phyloP scores from a whole-genome alignment of 2,888 invertebrate genomes.

The Brachyptera putata region DNA sequence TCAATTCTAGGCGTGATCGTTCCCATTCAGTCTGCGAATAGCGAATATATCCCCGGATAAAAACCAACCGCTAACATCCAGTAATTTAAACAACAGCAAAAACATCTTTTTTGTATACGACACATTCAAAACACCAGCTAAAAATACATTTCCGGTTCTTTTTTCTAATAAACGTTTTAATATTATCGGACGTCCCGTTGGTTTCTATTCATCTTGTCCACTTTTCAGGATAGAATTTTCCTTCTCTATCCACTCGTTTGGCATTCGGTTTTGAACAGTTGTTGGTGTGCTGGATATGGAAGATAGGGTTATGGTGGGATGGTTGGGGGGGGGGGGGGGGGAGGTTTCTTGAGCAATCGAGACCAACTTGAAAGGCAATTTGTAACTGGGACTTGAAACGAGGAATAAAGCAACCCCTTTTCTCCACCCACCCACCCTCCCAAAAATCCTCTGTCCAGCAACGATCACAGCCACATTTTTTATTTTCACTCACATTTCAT shows the following conservation, averaged over 20 bases:
- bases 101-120: neutral
- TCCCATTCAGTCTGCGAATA: too few species aligned
- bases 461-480: slow-evolving; percentile 9
- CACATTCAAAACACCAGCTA: neutral
- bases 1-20: too few species aligned
- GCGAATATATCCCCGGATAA: too few species aligned
- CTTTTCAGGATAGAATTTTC: neutral
- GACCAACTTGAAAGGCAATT: slow-evolving; percentile 13
- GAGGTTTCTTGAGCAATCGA: neutral
- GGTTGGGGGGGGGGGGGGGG: neutral
- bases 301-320: neutral
- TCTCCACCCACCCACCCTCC: neutral
- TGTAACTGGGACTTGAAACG: slow-evolving; percentile 3
- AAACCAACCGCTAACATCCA: too few species aligned
- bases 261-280: neutral
- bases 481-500: slow-evolving; percentile 5
- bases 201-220: slow-evolving; percentile 11
- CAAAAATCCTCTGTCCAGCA: slow-evolving; percentile 4
- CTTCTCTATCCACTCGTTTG: neutral
- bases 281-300: neutral
- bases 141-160: neutral
- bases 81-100: neutral
- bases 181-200: neutral
- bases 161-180: neutral
- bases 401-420: slow-evolving; percentile 10